Conservation (phyloP, 2,888 invertebrate species). For the Linyphia triangularis region DNA sequence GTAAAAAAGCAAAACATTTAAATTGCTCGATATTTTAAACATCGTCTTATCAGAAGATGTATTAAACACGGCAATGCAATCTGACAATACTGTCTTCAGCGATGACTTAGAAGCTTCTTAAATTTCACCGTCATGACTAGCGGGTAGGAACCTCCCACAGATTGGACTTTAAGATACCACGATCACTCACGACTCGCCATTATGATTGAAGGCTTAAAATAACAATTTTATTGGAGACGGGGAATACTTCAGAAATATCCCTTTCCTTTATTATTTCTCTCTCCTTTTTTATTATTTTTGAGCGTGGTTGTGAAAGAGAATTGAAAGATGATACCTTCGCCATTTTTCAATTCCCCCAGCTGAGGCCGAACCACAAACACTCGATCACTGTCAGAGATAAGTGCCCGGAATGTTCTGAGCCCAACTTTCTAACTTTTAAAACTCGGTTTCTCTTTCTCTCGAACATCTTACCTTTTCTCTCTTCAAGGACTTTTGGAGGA, state of each 20-base stretch:
- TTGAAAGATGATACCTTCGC: conserved; percentile 69
- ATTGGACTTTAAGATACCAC: conserved; percentile 44
- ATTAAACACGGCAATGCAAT: background rate
- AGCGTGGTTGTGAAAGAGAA: conserved; percentile 50
- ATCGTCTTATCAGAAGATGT: no score
- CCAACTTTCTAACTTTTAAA: conserved; percentile 67
- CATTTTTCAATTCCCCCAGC: conserved; percentile 71
- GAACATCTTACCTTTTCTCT: conserved; percentile 20
- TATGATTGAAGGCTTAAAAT: conserved; percentile 71
- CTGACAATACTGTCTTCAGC: background rate
- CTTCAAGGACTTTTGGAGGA: conserved; percentile 14
- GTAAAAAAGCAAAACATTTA: no score
- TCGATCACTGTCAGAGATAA: conserved; percentile 74
- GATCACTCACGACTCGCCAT: conserved; percentile 57
- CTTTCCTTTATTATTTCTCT: conserved; percentile 2
- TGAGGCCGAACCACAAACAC: conserved; percentile 66
- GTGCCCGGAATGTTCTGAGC: conserved; percentile 59
- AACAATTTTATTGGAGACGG: conserved; percentile 62
- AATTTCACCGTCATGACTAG: background rate
- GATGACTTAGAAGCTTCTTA: background rate
- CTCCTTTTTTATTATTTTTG: background rate
- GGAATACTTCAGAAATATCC: conserved; percentile 55
- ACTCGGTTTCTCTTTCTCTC: conserved; percentile 56
- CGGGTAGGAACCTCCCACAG: background rate
- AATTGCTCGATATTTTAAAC: no score